phyloP scores from a whole-genome alignment of 2,113 vertebrate species.

The Xiphias gladius region DNA sequence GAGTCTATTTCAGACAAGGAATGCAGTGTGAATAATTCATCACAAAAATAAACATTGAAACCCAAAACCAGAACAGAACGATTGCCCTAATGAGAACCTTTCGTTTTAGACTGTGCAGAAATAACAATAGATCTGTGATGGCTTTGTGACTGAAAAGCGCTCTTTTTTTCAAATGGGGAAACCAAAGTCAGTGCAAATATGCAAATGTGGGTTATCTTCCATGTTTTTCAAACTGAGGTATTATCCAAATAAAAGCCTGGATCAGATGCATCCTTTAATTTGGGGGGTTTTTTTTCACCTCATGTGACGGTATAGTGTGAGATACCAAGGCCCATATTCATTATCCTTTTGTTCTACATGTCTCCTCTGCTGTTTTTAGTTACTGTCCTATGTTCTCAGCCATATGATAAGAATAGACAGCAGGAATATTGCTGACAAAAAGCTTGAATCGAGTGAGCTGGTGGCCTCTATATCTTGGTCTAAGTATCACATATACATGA shows the following conservation, averaged over 20 bases:
- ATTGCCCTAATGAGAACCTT: constrained; percentile 55
- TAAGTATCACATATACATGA: background rate
- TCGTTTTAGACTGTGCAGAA: constrained; percentile 33
- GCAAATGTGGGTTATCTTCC: constrained; percentile 20
- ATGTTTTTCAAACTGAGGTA: background rate
- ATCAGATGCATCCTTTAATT: constrained; percentile 2
- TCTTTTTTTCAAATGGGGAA: constrained; percentile 17
- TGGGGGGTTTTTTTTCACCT: background rate
- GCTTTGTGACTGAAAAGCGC: constrained; percentile 17
- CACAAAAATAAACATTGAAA: constrained; percentile 56
- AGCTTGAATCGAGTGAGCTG: constrained; percentile 4
- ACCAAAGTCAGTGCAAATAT: constrained; percentile 19
- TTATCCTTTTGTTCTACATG: constrained; percentile 2
- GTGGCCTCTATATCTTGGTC: constrained; percentile 7
- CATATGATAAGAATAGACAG: constrained; percentile 39
- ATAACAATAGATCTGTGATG: constrained; percentile 24
- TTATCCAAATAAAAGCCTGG: constrained; percentile 10
- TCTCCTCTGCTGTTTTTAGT: constrained; percentile 31
- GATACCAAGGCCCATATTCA: constrained; percentile 16
- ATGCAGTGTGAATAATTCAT: constrained; percentile 69
- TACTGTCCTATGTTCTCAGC: constrained; percentile 33
- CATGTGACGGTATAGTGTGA: constrained; percentile 10
- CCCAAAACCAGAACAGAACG: constrained; percentile 28
- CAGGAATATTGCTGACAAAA: constrained; percentile 28
- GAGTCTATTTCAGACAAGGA: constrained; percentile 58